Evolutionary conservation across 2,888 invertebrate genomes (phyloP).

Genomic region (Lepidochrysops patricia): DNA sequence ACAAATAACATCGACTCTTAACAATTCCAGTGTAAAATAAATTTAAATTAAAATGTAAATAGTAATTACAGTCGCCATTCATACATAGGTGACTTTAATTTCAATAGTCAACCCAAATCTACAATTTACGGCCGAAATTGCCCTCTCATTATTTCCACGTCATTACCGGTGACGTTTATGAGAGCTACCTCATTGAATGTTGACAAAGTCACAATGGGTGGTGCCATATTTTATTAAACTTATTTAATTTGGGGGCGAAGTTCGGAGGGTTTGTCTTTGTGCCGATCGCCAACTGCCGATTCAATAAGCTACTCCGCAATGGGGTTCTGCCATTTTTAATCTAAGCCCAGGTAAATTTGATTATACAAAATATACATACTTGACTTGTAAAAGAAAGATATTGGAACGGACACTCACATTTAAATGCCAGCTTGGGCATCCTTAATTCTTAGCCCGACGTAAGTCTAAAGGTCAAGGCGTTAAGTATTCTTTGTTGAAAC

Average conservation of each 20-base stretch:
- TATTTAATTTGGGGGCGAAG: conserved; percentile 18
- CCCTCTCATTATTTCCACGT: conserved; percentile 26
- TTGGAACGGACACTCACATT: too few species aligned
- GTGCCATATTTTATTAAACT: conserved; percentile 24
- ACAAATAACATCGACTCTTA: background rate
- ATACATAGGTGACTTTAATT: conserved; percentile 16
- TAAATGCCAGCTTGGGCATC: too few species aligned
- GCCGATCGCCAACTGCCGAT: background rate
- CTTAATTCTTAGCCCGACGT: too few species aligned
- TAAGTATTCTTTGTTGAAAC: too few species aligned
- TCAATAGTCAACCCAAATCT: conserved; percentile 24
- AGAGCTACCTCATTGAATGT: conserved; percentile 23
- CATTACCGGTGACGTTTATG: conserved; percentile 25
- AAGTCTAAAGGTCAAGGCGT: too few species aligned
- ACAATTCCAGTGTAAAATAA: background rate
- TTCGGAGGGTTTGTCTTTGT: background rate
- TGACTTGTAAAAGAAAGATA: too few species aligned
- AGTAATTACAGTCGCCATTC: conserved; percentile 10
- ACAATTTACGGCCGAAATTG: conserved; percentile 25
- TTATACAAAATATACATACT: too few species aligned
- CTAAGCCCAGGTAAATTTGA: background rate
- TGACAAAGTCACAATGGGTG: conserved; percentile 28
- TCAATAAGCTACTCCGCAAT: background rate
- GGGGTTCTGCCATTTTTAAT: background rate
- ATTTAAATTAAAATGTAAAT: conserved; percentile 7